Conservation (phyloP, 1,140 invertebrate genomes). For the Orchesella cincta region DNA sequence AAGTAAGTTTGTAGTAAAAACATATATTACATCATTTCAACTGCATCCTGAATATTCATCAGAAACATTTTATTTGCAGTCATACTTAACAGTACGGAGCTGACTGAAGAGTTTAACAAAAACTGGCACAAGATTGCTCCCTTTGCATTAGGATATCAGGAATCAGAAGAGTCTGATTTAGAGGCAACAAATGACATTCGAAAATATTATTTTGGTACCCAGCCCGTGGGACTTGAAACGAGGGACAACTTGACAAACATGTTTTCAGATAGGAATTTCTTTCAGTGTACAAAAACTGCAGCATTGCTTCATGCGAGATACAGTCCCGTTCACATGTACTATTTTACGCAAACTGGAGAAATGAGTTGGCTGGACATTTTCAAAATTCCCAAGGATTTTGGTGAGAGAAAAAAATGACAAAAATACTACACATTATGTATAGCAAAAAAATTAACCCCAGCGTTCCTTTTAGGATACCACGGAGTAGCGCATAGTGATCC, state of each 20-base stretch:
- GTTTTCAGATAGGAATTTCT: constrained; percentile 37
- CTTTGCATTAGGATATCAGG: constrained; percentile 37
- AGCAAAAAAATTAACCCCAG: background rate
- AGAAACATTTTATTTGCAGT: constrained; percentile 30
- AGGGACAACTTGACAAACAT: constrained; percentile 34
- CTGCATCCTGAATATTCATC: background rate
- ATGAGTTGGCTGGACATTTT: constrained; percentile 40
- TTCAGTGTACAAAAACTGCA: constrained; percentile 22
- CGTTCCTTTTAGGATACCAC: constrained; percentile 17
- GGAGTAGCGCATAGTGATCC: constrained; percentile 31
- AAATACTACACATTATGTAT: background rate
- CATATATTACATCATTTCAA: background rate
- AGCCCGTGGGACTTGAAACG: constrained; percentile 27
- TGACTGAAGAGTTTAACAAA: constrained; percentile 38
- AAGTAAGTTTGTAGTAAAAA: constrained; percentile 21
- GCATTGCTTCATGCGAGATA: constrained; percentile 25
- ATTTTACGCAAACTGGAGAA: constrained; percentile 31
- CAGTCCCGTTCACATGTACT: constrained; percentile 35
- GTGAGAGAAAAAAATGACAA: background rate
- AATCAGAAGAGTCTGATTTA: background rate
- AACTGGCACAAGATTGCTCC: constrained; percentile 41
- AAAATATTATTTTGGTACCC: constrained; percentile 31
- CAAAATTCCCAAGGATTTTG: constrained; percentile 36
- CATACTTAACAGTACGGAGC: constrained; percentile 36
- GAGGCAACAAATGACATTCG: constrained; percentile 27